Evolutionary conservation across 1,140 invertebrate species (phyloP).

Genomic region (Drosophila rufa): DNA sequence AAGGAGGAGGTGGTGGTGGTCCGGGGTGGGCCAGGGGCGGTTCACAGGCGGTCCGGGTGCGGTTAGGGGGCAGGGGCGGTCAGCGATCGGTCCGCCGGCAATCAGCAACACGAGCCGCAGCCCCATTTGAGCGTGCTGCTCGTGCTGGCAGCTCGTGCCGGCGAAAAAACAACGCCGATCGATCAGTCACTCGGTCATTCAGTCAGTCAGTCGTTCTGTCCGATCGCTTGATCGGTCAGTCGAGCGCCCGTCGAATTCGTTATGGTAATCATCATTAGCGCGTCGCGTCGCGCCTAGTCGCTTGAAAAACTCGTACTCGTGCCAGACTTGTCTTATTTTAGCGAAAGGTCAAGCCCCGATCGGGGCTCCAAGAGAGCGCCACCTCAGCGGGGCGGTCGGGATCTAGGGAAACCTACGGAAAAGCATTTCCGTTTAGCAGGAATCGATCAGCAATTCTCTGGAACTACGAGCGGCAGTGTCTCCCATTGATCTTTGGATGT

Average conservation of each 20-base stretch:
- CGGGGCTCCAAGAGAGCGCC: constrained; percentile 51
- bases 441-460: constrained; percentile 36
- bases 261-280: constrained; percentile 77
- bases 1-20: not conserved
- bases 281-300: constrained; percentile 10
- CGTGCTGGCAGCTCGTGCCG: constrained; percentile 71
- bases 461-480: constrained; percentile 15
- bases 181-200: constrained; percentile 47
- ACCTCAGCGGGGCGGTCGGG: constrained; percentile 28
- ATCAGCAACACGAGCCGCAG: constrained; percentile 73
- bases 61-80: constrained; percentile 9
- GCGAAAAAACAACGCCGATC: constrained; percentile 19
- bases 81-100: constrained; percentile 41
- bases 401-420: constrained; percentile 28
- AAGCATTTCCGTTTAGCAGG: constrained; percentile 74
- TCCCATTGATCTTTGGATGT: constrained; percentile 36
- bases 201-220: constrained; percentile 11
- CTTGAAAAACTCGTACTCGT: constrained; percentile 14
- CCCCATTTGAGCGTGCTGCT: constrained; percentile 78
- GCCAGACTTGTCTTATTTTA: constrained; percentile 70
- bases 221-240: constrained; percentile 38
- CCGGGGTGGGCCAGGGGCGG: not conserved
- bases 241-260: constrained; percentile 63
- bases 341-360: constrained; percentile 65
- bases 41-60: constrained; percentile 10